A percentile compares a stretch with the other conserved stretches of the same genome.
Evolutionary conservation across 2,888 invertebrate genomes (phyloP).

Genomic region (Nephrotoma guestfalica): DNA sequence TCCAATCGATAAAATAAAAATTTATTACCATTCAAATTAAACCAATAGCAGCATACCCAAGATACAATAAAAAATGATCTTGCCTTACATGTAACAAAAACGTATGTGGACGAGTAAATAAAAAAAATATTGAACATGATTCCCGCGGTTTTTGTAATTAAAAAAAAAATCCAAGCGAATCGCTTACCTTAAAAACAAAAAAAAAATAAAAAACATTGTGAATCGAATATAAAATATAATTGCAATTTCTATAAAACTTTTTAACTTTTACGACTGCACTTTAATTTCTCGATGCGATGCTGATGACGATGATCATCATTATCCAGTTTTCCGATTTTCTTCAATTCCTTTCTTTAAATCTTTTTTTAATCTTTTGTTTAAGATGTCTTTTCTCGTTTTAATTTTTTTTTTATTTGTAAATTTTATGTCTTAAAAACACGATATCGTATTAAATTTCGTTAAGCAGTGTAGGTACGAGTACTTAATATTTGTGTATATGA

Average conservation of each 20-base stretch:
- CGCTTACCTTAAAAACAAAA: not conserved
- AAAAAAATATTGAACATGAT: not conserved
- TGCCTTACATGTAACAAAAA: not conserved
- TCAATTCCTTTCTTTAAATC: not conserved
- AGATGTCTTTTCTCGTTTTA: not conserved
- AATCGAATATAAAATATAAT: not conserved
- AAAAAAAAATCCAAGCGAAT: not conserved
- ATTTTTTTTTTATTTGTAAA: not conserved
- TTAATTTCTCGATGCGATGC: not conserved
- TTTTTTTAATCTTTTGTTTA: not conserved
- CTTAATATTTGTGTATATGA: not conserved
- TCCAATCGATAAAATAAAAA: not conserved
- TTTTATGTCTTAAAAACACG: not conserved
- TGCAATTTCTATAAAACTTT: not conserved
- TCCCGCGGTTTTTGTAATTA: not conserved
- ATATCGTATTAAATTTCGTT: not conserved
- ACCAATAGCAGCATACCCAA: not conserved
- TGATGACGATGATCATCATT: not conserved
- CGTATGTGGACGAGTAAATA: not conserved
- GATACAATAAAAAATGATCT: not conserved
- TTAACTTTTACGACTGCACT: not conserved
- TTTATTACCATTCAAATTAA: not conserved
- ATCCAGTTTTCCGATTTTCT: not conserved
- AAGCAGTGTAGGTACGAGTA: not conserved
- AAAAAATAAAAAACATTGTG: not conserved